phyloP scores from a whole-genome alignment of 1,140 invertebrate genomes.

The Grapholita molesta region DNA sequence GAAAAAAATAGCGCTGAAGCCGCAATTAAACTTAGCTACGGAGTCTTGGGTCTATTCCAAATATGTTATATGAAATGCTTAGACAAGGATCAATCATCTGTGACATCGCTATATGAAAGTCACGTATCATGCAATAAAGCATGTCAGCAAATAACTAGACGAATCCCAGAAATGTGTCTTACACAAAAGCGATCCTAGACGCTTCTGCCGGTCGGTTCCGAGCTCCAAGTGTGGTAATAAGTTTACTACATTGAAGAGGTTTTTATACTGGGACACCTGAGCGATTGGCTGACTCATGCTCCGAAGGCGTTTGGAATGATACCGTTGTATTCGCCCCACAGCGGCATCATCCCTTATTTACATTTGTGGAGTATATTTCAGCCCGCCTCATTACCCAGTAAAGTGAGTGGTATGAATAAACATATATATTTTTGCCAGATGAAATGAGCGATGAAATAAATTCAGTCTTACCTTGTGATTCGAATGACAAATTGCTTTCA shows the following conservation, averaged over 20 bases:
- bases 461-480: conserved; percentile 9
- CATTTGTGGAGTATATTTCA: conserved; percentile 10
- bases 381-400: conserved; percentile 4
- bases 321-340: neutral
- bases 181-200: neutral
- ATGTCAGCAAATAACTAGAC: conserved; percentile 1
- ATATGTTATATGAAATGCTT: neutral
- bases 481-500: neutral
- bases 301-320: neutral
- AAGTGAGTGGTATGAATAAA: conserved; percentile 16
- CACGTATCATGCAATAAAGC: neutral
- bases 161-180: conserved; percentile 7
- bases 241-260: too few relatives aligned
- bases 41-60: neutral
- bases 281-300: neutral
- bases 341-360: conserved; percentile 4
- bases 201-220: neutral
- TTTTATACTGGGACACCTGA: neutral
- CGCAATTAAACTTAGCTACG: neutral
- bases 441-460: conserved; percentile 13
- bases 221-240: too few relatives aligned
- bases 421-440: conserved; percentile 1
- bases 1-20: neutral
- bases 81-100: neutral
- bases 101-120: neutral